Base-by-base conservation (phyloP, 2,888 invertebrate species). In the Parascotia fuliginaria region DNA sequence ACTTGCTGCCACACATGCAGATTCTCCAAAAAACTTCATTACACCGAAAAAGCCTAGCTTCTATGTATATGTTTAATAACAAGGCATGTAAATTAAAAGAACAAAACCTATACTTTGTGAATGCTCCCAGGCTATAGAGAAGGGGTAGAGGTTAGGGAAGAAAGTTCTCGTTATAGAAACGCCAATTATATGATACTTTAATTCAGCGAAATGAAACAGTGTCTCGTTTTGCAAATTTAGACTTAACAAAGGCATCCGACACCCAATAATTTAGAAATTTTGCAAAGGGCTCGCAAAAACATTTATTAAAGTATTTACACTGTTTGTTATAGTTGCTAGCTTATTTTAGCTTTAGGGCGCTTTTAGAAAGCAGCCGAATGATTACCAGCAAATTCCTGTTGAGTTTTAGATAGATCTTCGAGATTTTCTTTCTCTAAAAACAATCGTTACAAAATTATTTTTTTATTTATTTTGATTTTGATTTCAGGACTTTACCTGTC, bases 171-270 rank as follows among this genome's bases (percentile, higher is more conserved):
- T 77, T 70, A 70, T 55, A 50, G 47, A 51, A 61, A 69, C 63
- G 60, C 61, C 57, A 73, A 66, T 73, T 60, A 65, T 61, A 60
- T 64, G 55, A 60, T 49, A 56, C 56, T 64, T 63, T 72, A 60
- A 71, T 70, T 68, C 55, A 34, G 33, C 50, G 15, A 51, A 66
- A 70, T 52, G 59, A 66, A 57, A 59, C 28, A 44, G 22, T 33
- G 49, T 47, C 63, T 60, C 44, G 42, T 53, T 29, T 40, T 34
- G 31, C 22, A 22, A 37, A 48, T 44, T 42, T 28, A 28, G 31
- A 39, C 33, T n/a, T 47, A 51, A 42, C 31, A 22, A 12, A 19
- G 14, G 12, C 32, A 36, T 42, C 11, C 12, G 13, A 41, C 38
- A 45, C 42, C 22, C 33, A 39, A 43, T 54, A 47, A 52, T 68